Base-by-base conservation (phyloP, 2,888 invertebrate species). In the Litoditis marina region DNA sequence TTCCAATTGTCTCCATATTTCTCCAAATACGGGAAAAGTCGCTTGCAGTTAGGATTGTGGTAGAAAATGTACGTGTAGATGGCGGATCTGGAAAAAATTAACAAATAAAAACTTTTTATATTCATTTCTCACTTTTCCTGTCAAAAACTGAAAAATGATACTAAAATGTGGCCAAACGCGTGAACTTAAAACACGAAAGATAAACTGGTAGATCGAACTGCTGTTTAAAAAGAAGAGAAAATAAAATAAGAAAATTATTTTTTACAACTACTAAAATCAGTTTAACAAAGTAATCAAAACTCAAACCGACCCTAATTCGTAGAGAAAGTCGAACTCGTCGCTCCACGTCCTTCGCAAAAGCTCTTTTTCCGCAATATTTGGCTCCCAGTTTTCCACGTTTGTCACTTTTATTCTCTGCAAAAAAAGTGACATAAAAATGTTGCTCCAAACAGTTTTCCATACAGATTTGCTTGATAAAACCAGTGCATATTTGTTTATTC, bases 271-370 rank as follows among this genome's bases (percentile, higher is more conserved):
- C n/a, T 39, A 13, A 42, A 32, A 36, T 36, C 2, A 53, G 39
- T 55, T 11, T 6, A 19, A 11, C 6, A 32, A 28, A 46, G 13
- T 16, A 39, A 22, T 56, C n/a, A 36, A 55, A 47, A 42, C 53
- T 75, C 69, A 44, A 28, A 62, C 60, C 32, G 61, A 55, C 36
- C 80, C 80, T 19, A 80, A 62, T 16, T 77, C 73, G 69, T 79
- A 80, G 25, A 80, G 68, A 55, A 69, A 74, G 60, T 80, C 80
- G 60, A 80, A 80, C 50, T 80, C 80, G 47, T 80, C 80, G 46
- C 76, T 77, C 80, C 80, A 80, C 25, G 80, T 80, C 4, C 72
- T 68, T 28, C 74, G 73, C 19, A 80, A 65, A 4, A 80, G 65
- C 30, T 79, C 79, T 58, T 78, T 78, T 50, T 80, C 80, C 19